Evolutionary conservation across 2,113 vertebrate genomes (phyloP).

Genomic region (Anser cygnoides): DNA sequence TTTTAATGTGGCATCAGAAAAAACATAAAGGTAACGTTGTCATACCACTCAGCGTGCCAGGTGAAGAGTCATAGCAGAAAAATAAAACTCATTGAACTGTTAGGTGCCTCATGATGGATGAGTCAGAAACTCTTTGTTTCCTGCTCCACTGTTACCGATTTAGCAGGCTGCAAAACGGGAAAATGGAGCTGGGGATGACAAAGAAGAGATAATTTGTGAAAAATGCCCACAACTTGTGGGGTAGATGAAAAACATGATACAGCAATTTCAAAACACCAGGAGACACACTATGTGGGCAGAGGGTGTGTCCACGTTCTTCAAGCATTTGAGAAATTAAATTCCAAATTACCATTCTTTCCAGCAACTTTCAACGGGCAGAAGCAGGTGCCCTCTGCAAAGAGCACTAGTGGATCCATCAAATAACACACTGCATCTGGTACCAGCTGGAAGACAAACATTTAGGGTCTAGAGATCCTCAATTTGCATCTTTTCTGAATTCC

Average conservation of each 20-base stretch:
- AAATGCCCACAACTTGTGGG: conserved; percentile 29
- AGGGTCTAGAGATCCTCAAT: background rate
- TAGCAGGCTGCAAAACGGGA: conserved; percentile 49
- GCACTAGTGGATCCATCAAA: background rate
- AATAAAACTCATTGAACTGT: conserved; percentile 27
- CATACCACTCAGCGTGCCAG: background rate
- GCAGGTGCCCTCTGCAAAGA: background rate
- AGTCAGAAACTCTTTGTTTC: conserved; percentile 62
- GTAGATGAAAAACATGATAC: conserved; percentile 47
- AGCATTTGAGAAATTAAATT: background rate
- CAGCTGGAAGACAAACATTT: background rate
- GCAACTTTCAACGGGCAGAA: background rate
- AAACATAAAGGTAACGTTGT: conserved; percentile 21
- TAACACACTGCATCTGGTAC: background rate
- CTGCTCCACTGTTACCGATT: conserved; percentile 23
- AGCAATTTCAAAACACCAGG: conserved; percentile 34
- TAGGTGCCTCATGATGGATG: conserved; percentile 53
- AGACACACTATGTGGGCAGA: conserved; percentile 12
- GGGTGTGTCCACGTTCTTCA: background rate
- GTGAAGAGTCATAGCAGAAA: conserved; percentile 46
- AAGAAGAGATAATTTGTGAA: conserved; percentile 43
- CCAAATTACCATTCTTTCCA: background rate
- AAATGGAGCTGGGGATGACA: conserved; percentile 45
- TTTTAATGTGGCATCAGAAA: conserved; percentile 38
- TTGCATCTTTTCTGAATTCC: background rate